Evolutionary conservation across 1,140 invertebrate species (phyloP), one percentile per base, ranked within the genome.

Genomic region (Venustaconcha ellipsiformis): DNA sequence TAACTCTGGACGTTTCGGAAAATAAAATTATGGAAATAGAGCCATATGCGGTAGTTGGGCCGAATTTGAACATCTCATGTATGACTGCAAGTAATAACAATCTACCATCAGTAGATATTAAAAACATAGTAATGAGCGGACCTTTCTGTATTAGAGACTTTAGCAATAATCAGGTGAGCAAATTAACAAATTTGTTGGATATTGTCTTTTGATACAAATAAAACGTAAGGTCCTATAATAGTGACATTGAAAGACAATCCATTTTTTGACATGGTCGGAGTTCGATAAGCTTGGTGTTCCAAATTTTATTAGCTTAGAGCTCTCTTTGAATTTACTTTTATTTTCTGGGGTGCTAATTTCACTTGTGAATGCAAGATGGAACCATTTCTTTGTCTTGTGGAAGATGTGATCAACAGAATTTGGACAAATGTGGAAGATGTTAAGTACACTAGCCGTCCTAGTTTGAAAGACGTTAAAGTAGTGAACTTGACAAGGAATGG

Each of bases 341-440:
- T 65, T 60, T 67, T 71, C 18, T 14, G 55, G 59, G 74, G 63
- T 1, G 60, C 56, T 14, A 48, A 59, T 20, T 18, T 76, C 17
- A 55, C 18, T 15, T 76, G 74, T 66, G 74, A 76, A 57, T 76
- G 74, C 58, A 30, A 66, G 23, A 23, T 76, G 14, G 30, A 76
- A 30, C 59, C 67, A 58, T 66, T 76, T 71, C 58, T 76, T 18
- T 58, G 55, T 20, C 56, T 70, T 37, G 26, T 56, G 1, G 18
- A 48, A 57, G 57, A 66, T 23, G 48, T 76, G 55, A 37, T 70
- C 15, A 15, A 65, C 37, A 18, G 23, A 14, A 3, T 76, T 2
- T 71, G 57, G 63, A 37, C 26, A 55, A 69, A 76, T 30, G 67
- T 71, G 57, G 13, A 66, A 4, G 56, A 70, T 66, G 26, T 76